These are phyloP conservation scores for Etheostoma nigrum DNA, from an alignment of 2,797 vertebrate genomes.

Conservation along the genomic window DNA sequence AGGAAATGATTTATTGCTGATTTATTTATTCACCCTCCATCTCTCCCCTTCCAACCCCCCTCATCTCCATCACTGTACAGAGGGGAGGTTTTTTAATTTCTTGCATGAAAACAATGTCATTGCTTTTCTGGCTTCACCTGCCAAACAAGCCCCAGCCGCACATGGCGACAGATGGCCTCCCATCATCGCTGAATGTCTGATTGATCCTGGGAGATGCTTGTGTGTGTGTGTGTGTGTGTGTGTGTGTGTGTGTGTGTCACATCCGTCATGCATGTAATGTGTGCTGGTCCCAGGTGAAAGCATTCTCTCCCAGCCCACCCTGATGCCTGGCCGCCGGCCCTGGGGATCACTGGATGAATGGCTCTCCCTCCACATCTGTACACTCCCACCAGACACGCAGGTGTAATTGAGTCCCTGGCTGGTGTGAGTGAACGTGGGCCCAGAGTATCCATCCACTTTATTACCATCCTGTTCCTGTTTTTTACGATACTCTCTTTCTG, in stretches of 20 bases:
- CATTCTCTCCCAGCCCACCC: constrained; percentile 62
- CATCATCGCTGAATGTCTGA: constrained; percentile 86
- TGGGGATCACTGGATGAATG: constrained; percentile 82
- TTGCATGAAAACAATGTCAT: constrained; percentile 88
- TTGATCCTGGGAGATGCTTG: constrained; percentile 82
- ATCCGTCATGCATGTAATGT: constrained; percentile 83
- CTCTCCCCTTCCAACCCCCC: constrained; percentile 72
- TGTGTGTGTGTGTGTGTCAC: constrained; percentile 28
- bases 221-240: neutral
- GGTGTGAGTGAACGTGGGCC: constrained; percentile 67
- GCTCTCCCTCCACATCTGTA: constrained; percentile 76
- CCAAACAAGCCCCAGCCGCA: constrained; percentile 83
- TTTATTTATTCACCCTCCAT: constrained; percentile 84
- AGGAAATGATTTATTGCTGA: constrained; percentile 87
- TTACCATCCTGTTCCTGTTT: constrained; percentile 67
- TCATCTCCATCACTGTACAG: constrained; percentile 83
- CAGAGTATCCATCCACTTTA: constrained; percentile 76
- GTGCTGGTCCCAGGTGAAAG: constrained; percentile 78
- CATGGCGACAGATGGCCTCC: constrained; percentile 88
- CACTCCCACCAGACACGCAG: constrained; percentile 76
- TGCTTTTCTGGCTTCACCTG: constrained; percentile 84
- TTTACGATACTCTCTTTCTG: constrained; percentile 53
- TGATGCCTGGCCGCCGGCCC: constrained; percentile 65
- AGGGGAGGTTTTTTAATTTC: constrained; percentile 83
- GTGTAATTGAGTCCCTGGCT: constrained; percentile 82